A percentile compares a stretch with the other conserved stretches of the same genome.
Evolutionary conservation across 2,888 invertebrate species (phyloP).

Genomic region (Eumerus sabulonum): DNA sequence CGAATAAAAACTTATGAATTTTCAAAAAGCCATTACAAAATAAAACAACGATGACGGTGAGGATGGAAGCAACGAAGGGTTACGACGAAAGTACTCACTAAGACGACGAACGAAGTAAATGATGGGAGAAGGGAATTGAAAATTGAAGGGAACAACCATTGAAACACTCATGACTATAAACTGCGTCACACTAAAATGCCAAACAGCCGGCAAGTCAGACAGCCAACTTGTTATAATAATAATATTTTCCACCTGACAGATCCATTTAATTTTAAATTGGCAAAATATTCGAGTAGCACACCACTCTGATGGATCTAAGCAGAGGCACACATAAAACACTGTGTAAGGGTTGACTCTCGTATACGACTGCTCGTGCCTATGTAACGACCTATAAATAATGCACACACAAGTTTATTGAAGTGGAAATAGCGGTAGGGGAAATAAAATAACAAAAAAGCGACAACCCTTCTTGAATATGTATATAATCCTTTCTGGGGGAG

Average conservation of each 20-base stretch:
- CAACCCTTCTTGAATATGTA: conserved; percentile 59
- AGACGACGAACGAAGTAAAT: neutral
- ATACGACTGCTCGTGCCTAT: neutral
- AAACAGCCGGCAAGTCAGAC: neutral
- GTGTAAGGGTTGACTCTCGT: neutral
- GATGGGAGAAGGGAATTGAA: neutral
- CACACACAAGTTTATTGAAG: conserved; percentile 60
- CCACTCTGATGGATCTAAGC: conserved; percentile 22
- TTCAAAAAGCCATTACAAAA: conserved; percentile 16
- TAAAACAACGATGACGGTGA: neutral
- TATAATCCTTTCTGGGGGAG: conserved; percentile 51
- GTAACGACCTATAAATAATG: conserved; percentile 53
- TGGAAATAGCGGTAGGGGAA: conserved; percentile 46
- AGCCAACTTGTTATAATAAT: conserved; percentile 36
- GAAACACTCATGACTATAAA: neutral
- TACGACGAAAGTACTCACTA: neutral
- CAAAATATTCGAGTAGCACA: conserved; percentile 30
- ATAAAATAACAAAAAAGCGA: conserved; percentile 33
- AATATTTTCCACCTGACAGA: conserved; percentile 62
- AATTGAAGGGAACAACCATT: neutral
- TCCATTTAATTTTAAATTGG: conserved; percentile 62
- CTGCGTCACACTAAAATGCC: conserved; percentile 28
- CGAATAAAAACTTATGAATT: conserved; percentile 57
- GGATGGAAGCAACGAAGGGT: conserved; percentile 9
- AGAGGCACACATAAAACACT: too few species aligned